phyloP scores from a whole-genome alignment of 2,888 invertebrate genomes.

The Taphrorychus bicolor region DNA sequence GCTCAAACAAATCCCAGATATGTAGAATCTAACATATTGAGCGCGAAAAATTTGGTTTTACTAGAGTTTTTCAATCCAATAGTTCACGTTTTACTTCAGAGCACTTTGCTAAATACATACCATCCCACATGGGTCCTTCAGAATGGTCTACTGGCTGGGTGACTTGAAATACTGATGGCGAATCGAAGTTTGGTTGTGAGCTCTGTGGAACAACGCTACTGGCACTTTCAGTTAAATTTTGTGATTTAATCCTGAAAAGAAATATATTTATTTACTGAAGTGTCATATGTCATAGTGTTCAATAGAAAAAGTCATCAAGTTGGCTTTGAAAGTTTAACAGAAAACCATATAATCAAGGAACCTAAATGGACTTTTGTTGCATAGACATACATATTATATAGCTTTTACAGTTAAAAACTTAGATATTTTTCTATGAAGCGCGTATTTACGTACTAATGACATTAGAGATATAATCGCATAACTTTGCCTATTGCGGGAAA shows the following conservation, averaged over 20 bases:
- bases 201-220: neutral
- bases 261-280: neutral
- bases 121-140: constrained; percentile 46
- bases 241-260: constrained; percentile 22
- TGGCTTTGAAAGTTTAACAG: too few species aligned
- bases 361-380: too few species aligned
- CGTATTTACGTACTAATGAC: neutral
- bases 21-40: too few species aligned
- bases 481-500: too few species aligned
- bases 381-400: too few species aligned
- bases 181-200: constrained; percentile 34
- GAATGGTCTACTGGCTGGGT: constrained; percentile 44
- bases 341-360: too few species aligned
- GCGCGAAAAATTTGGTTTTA: too few species aligned
- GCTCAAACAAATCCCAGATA: too few species aligned
- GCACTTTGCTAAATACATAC: constrained; percentile 13
- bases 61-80: too few species aligned
- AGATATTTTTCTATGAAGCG: neutral
- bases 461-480: neutral
- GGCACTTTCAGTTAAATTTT: constrained; percentile 14
- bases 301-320: neutral
- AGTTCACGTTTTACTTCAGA: too few species aligned
- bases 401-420: neutral
- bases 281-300: neutral
- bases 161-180: constrained; percentile 43